Conservation (phyloP, 2,888 invertebrate genomes). For the Amaurobius ferox region DNA sequence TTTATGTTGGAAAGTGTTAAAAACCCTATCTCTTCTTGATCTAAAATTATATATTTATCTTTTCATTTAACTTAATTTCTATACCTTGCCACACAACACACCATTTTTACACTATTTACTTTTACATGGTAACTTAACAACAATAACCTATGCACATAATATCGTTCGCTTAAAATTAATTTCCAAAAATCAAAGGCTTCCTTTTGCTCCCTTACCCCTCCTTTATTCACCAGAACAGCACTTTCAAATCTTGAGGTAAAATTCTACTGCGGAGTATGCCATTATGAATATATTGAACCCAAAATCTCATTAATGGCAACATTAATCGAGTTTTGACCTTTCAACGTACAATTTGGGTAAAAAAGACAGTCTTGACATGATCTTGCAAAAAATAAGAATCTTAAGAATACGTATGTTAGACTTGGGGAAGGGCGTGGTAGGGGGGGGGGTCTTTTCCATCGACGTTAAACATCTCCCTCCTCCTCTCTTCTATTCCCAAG, state of each 20-base stretch:
- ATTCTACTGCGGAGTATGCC: neutral
- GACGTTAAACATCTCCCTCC: no score
- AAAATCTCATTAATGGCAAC: conserved; percentile 18
- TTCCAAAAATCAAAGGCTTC: neutral
- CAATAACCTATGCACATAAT: neutral
- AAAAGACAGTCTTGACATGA: no score
- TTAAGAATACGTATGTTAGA: no score
- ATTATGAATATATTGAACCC: neutral
- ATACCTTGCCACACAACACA: no score
- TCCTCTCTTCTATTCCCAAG: no score
- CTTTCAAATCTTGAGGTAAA: neutral
- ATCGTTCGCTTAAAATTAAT: neutral
- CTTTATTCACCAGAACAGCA: neutral
- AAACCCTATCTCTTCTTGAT: no score
- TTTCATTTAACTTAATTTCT: no score
- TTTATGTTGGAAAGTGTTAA: no score
- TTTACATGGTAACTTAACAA: neutral
- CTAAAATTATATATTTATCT: no score
- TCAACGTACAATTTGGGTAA: neutral
- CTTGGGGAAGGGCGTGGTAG: no score
- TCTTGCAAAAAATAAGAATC: no score
- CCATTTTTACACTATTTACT: neutral
- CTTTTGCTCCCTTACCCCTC: neutral
- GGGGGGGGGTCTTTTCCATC: no score
- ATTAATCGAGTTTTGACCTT: neutral